Conservation (phyloP, 64 coral and sea anemone species). For the Dendrophyllia cribrosa region DNA sequence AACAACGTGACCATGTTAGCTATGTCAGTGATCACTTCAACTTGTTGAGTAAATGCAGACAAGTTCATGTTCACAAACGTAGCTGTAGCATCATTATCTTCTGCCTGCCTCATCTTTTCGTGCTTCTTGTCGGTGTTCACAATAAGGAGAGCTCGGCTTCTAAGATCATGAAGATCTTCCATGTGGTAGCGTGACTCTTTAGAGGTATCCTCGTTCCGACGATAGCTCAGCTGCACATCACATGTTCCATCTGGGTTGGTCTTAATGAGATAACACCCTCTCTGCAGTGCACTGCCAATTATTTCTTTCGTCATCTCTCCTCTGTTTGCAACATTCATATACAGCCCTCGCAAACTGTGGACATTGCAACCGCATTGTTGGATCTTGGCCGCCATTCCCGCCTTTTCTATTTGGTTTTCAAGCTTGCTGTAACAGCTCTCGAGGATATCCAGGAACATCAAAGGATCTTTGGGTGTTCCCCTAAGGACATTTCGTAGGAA, state of each 20-base stretch:
- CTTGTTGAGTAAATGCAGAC: conserved; percentile 67
- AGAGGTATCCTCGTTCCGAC: conserved; percentile 1
- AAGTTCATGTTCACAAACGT: not conserved
- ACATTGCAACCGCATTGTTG: conserved; percentile 66
- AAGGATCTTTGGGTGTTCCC: conserved; percentile 20
- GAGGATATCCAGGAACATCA: conserved; percentile 18
- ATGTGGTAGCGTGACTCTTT: conserved; percentile 47
- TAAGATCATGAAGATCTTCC: conserved; percentile 69
- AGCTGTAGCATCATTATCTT: not conserved
- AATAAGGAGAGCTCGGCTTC: conserved; percentile 89
- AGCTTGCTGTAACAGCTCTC: not conserved
- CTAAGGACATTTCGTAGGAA: conserved; percentile 59
- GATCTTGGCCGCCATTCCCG: conserved; percentile 70
- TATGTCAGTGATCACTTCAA: conserved; percentile 82
- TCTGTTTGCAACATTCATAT: conserved; percentile 79
- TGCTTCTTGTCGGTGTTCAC: conserved; percentile 49
- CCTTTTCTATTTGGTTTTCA: not conserved
- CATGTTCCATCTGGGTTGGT: conserved; percentile 5
- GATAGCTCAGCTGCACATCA: conserved; percentile 27
- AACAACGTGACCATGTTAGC: conserved; percentile 22
- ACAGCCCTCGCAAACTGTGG: conserved; percentile 71
- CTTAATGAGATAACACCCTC: conserved; percentile 27
- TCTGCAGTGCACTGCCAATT: conserved; percentile 67
- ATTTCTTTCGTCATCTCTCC: conserved; percentile 76
- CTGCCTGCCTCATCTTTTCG: not conserved